phyloP scores from a whole-genome alignment of 2,113 vertebrate genomes.

The Polyodon spathula region DNA sequence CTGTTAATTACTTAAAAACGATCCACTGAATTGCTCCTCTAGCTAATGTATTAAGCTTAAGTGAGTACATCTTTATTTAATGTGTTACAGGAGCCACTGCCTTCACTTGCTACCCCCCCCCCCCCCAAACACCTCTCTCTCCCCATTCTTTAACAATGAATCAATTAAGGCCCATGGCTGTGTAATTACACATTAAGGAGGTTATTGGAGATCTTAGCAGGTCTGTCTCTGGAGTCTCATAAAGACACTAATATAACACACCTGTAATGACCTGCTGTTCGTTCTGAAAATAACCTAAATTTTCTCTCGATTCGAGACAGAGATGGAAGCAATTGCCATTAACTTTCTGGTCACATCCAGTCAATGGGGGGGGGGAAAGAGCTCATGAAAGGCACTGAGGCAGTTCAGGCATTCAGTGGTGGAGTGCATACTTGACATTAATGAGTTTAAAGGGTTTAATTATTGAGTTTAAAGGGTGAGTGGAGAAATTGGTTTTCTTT shows the following conservation, averaged over 20 bases:
- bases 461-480: too few species aligned
- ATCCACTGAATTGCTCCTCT: constrained; percentile 59
- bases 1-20: constrained; percentile 66
- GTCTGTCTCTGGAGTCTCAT: constrained; percentile 54
- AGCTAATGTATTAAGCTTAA: constrained; percentile 65
- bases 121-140: too few species aligned
- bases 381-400: too few species aligned
- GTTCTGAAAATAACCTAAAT: constrained; percentile 50
- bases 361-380: constrained; percentile 37
- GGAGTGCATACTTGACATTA: too few species aligned
- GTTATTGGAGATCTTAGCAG: constrained; percentile 63
- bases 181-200: constrained; percentile 71
- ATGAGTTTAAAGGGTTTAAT: too few species aligned
- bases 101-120: constrained; percentile 21
- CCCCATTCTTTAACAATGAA: constrained; percentile 64
- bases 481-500: too few species aligned
- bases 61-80: constrained; percentile 62
- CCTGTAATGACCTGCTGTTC: constrained; percentile 57
- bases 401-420: too few species aligned
- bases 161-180: constrained; percentile 62
- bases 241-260: constrained; percentile 64
- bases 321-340: constrained; percentile 50
- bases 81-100: constrained; percentile 1
- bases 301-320: constrained; percentile 50
- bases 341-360: constrained; percentile 51